Conservation (phyloP, 2,888 invertebrate genomes). For the Spilarctia lutea region DNA sequence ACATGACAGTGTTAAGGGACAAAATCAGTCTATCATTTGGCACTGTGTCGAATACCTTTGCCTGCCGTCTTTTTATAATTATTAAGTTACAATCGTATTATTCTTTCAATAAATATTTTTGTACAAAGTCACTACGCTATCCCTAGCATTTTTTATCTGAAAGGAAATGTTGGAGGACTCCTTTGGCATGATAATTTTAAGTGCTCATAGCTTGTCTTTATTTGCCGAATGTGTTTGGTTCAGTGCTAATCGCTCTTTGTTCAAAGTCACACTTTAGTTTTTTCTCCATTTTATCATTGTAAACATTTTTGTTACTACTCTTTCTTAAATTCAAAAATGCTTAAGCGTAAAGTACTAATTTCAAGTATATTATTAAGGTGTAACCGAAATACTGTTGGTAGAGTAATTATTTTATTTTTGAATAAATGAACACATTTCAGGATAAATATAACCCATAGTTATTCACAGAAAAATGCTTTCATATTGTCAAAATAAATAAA, state of each 20-base stretch:
- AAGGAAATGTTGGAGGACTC: conserved; percentile 1
- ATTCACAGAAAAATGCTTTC: neutral
- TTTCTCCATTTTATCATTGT: conserved; percentile 5
- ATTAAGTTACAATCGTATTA: neutral
- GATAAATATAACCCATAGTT: neutral
- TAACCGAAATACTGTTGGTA: neutral
- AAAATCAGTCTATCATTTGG: neutral
- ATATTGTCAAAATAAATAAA: neutral
- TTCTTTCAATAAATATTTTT: too few relatives aligned
- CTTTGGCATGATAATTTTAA: conserved; percentile 9
- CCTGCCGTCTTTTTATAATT: neutral
- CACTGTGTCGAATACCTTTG: neutral
- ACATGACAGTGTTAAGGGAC: too few relatives aligned
- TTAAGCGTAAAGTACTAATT: too few relatives aligned
- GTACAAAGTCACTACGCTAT: neutral
- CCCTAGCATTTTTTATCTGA: neutral
- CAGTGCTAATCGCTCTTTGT: conserved; percentile 13
- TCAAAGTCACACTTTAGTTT: conserved; percentile 8
- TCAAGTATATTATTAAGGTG: neutral
- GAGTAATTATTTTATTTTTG: neutral
- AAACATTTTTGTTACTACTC: neutral
- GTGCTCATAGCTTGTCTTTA: conserved; percentile 6
- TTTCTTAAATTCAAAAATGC: neutral
- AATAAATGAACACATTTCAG: neutral
- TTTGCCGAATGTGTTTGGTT: conserved; percentile 11